Evolutionary conservation across 2,888 invertebrate genomes (phyloP), one percentile per base, ranked within the genome.

Genomic region (Nephrotoma appendiculata): DNA sequence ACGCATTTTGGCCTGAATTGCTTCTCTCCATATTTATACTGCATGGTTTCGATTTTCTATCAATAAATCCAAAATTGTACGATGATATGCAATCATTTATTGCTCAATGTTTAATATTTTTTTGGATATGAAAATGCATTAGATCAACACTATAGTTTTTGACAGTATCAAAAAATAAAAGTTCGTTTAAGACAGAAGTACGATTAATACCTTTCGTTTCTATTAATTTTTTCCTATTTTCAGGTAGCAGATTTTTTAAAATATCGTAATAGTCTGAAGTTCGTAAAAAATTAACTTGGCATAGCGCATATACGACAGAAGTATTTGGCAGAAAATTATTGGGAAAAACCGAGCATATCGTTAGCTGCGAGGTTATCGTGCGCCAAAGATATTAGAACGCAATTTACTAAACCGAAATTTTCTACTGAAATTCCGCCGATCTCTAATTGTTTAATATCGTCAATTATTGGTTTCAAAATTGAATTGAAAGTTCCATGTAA

Each of bases 331-430:
- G 86, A 86, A 31, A 86, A 86, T 31, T 52, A 86, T 86, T 86
- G 52, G 12, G 52, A 52, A 48, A 86, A 86, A 41, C 86, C 86
- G 11, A 86, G 12, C 86, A 86, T 41, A 48, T 86, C 86, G 12
- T 86, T 86, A 48, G 52, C 86, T 15, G 85, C 85, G 7, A 86
- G 86, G 41, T 86, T 86, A 86, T 86, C 86, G 48, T 86, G 52
- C 9, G 52, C 31, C 41, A 86, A 48, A 41, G 86, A 86, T 86
- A 86, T 52, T 86, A 52, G 31, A 31, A 41, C 48, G 9, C 86
- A 45, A 48, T 86, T 31, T 48, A 48, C 3, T 31, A 42, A 43
- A 6, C 85, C 85, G 5, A 85, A 6, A 0, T 83, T 41, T 41
- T 83, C 42, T 41, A 83, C 42, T 5, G 41, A 12, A 41, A 83